A percentile compares a stretch with the other conserved stretches of the same genome.
These are phyloP conservation scores for Dinothrombium tinctorium DNA, from an alignment of 1,140 invertebrate genomes.

Conservation along the genomic window DNA sequence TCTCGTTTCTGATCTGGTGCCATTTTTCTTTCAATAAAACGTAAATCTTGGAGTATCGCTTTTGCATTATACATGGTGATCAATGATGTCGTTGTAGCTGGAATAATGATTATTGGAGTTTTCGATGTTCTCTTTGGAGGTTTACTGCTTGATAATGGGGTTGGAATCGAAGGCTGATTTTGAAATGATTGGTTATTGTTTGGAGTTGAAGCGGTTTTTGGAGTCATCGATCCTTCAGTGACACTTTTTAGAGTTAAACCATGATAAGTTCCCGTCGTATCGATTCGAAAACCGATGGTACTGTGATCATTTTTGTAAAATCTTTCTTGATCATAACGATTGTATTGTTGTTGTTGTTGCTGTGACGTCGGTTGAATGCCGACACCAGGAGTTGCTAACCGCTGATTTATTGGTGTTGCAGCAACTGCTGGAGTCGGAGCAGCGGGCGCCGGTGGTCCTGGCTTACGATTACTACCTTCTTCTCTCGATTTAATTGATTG, in stretches of 20 bases:
- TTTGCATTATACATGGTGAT: constrained; percentile 96
- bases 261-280: constrained; percentile 90
- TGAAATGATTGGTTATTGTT: too few relatives aligned
- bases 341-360: constrained; percentile 33
- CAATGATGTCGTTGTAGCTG: constrained; percentile 74
- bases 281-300: constrained; percentile 84
- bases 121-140: constrained; percentile 37
- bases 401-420: too few relatives aligned
- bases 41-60: constrained; percentile 83
- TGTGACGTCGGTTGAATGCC: too few relatives aligned
- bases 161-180: constrained; percentile 1
- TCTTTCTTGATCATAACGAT: constrained; percentile 93
- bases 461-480: constrained; percentile 42
- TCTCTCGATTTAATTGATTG: constrained; percentile 76
- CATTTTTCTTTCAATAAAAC: constrained; percentile 32
- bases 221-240: constrained; percentile 53
- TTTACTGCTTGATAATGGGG: constrained; percentile 4
- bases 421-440: too few relatives aligned
- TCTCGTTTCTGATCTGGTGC: constrained; percentile 53
- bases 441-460: not conserved
- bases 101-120: constrained; percentile 97
- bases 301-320: constrained; percentile 39
- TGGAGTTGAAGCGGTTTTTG: too few relatives aligned
- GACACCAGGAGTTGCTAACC: too few relatives aligned
- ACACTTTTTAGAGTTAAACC: constrained; percentile 93